Conservation (phyloP, 2,797 vertebrate genomes). For the Acipenser oxyrinchus region DNA sequence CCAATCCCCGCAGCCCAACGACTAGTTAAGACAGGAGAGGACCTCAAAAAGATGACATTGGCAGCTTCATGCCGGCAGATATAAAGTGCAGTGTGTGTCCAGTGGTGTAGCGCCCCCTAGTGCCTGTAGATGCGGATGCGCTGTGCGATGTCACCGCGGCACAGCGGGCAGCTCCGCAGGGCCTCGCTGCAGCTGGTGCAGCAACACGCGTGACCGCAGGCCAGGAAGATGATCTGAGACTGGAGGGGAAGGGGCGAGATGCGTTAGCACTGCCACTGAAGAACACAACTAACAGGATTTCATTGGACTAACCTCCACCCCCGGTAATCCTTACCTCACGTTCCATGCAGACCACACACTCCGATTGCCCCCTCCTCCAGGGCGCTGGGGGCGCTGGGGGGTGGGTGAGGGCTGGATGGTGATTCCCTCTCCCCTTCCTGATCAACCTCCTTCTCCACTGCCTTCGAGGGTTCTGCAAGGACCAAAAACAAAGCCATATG, state of each 20-base stretch:
- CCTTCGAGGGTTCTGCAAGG: constrained; percentile 51
- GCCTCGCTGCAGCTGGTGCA: constrained; percentile 72
- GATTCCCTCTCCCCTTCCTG: constrained; percentile 26
- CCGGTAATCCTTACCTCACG: constrained; percentile 58
- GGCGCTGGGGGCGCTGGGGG: constrained; percentile 40
- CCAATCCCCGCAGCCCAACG: no score
- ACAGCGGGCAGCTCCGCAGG: constrained; percentile 75
- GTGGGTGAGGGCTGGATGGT: constrained; percentile 34
- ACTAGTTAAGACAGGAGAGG: no score
- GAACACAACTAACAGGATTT: no score
- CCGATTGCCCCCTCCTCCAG: constrained; percentile 57
- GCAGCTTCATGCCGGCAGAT: neutral
- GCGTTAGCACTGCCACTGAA: neutral
- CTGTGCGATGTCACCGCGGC: constrained; percentile 69
- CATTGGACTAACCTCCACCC: no score
- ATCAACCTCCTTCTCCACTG: neutral
- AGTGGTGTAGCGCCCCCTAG: constrained; percentile 25
- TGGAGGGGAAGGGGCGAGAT: constrained; percentile 31
- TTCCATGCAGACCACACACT: constrained; percentile 93
- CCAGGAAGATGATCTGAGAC: constrained; percentile 82
- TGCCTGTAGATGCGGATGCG: constrained; percentile 63
- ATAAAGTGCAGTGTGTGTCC: neutral
- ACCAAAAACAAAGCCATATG: neutral
- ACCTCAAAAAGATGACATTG: neutral
- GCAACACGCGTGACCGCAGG: constrained; percentile 90